Percentiles rank a stretch among this genome's conserved stretches.
Evolutionary conservation across 35 echinoderm and acorn worm species (phyloP).

Genomic region (Patiria miniata): DNA sequence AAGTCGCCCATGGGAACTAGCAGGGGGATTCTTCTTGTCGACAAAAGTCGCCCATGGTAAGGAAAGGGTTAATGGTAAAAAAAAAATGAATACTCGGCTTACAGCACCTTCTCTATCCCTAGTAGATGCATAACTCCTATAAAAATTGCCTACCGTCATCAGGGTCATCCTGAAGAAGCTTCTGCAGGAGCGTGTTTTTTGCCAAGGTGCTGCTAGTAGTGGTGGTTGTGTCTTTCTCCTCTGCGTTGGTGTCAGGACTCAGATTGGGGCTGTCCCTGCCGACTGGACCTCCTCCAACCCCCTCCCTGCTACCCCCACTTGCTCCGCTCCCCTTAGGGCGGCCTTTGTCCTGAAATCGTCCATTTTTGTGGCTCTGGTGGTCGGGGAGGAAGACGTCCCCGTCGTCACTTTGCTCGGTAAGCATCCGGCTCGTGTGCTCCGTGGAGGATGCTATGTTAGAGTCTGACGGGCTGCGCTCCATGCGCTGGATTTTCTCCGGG

Average conservation of each 20-base stretch:
- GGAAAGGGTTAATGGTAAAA: too few relatives aligned
- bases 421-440: constrained; percentile 15
- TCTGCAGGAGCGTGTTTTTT: constrained; percentile 63
- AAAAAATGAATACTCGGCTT: too few relatives aligned
- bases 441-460: constrained; percentile 46
- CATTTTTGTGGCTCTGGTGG: constrained; percentile 31
- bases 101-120: too few relatives aligned
- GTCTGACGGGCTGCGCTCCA: constrained; percentile 27
- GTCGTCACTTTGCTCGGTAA: constrained; percentile 39
- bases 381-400: constrained; percentile 62
- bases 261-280: constrained; percentile 49
- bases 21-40: too few relatives aligned
- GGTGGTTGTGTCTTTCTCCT: constrained; percentile 53
- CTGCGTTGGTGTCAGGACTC: constrained; percentile 80
- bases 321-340: constrained; percentile 28
- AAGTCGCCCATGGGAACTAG: too few relatives aligned
- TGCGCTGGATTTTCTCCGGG: constrained; percentile 27
- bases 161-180: constrained; percentile 44
- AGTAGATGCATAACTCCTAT: too few relatives aligned
- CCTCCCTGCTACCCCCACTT: constrained; percentile 25
- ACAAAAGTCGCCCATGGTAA: too few relatives aligned
- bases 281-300: constrained; percentile 9
- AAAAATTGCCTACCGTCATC: constrained; percentile 21
- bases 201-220: constrained; percentile 33
- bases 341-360: constrained; percentile 24